These are phyloP conservation scores for Conger conger DNA, from an alignment of 2,113 vertebrate genomes.

Conservation along the genomic window DNA sequence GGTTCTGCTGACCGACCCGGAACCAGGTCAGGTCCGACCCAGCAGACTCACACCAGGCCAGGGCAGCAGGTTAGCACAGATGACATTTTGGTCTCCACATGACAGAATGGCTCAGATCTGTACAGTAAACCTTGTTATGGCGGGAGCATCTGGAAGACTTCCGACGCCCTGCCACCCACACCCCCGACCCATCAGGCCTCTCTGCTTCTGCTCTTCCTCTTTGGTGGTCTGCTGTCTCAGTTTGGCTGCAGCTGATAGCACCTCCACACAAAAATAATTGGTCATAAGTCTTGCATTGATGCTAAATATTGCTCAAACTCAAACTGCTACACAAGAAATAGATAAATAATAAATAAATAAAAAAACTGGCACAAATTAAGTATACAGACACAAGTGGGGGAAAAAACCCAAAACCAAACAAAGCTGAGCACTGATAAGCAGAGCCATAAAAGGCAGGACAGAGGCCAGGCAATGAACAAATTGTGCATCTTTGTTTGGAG, in stretches of 20 bases:
- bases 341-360: too few species aligned
- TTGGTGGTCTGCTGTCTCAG: background rate
- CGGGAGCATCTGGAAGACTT: conserved; percentile 23
- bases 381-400: background rate
- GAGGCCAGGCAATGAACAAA: background rate
- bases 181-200: background rate
- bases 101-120: conserved; percentile 22
- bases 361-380: background rate
- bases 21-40: background rate
- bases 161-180: background rate
- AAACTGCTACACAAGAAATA: background rate
- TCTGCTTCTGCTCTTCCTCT: background rate
- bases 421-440: background rate
- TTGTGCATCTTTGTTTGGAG: background rate
- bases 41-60: background rate
- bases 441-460: background rate
- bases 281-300: background rate
- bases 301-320: background rate
- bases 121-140: conserved; percentile 19
- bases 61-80: conserved; percentile 42
- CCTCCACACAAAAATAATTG: background rate
- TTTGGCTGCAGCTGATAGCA: background rate
- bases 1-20: background rate
- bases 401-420: background rate
- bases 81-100: conserved; percentile 45